Base-by-base conservation (phyloP, 2,797 vertebrate genomes). In the Australoheros facetus region DNA sequence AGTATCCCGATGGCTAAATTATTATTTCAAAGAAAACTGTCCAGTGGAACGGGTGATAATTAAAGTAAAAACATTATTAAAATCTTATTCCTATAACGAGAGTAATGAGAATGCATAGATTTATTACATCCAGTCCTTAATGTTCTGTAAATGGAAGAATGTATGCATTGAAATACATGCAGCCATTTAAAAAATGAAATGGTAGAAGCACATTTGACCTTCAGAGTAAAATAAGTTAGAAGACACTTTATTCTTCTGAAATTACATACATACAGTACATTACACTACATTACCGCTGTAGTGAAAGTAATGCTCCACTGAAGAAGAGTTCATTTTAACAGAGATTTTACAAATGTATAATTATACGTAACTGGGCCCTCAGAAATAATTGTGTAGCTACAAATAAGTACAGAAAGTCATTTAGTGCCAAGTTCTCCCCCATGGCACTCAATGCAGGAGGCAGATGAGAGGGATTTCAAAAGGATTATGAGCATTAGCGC, bases 381-480 rank as follows among this genome's bases (percentile, higher is more conserved):
- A 51, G 30, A 53, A 51, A 51, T 30, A 30, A 69, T 69, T 30
- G 10, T 51, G 45, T 51, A 69, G 64, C 64, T 69, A 69, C 76
- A 74, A 37, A 14, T 57, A 81, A 81, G 34, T 56, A 78, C 54
- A 79, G 74, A 70, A 82, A 82, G 83, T 79, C 73, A 88, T 85
- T 85, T 80, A 75, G 57, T n/a, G 72, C 73, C 2, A 69, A 76
- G 82, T 72, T 77, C 60, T 81, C 62, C 75, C 87, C 45, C 7
- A 34, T 78, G 77, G 80, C 75, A 73, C 58, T 84, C 60, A 26
- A 79, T 54, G 64, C 81, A 83, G 73, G 58, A 86, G 80, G 79
- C 75, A 87, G 88, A 83, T 79, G 83, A 88, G 76, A 79, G 48
- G 83, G 78, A 87, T 84, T 78, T 34, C 69, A 71, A 81, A 80